Conservation (phyloP, 1,140 invertebrate species). For the Ericerus pela region DNA sequence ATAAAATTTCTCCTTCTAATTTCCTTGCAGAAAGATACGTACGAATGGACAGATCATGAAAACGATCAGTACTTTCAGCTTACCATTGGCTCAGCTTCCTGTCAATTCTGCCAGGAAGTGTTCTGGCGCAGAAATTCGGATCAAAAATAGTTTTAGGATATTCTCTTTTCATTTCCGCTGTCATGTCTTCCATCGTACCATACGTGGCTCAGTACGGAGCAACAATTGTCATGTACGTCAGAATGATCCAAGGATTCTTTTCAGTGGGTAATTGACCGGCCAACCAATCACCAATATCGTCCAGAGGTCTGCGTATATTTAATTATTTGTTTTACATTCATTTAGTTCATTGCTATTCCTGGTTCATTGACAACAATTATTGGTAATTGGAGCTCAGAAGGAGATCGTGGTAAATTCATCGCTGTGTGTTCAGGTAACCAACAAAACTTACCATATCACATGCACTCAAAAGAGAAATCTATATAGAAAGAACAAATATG, state of each 20-base stretch:
- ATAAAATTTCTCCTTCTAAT: too few relatives aligned
- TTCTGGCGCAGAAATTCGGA: slow-evolving; percentile 50
- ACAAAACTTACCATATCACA: too few relatives aligned
- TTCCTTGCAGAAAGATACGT: slow-evolving; percentile 29
- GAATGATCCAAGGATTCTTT: slow-evolving; percentile 54
- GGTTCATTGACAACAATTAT: neutral
- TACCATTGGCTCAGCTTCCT: slow-evolving; percentile 46
- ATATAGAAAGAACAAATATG: too few relatives aligned
- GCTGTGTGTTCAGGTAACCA: neutral
- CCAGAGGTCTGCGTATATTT: neutral
- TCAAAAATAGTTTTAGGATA: slow-evolving; percentile 54
- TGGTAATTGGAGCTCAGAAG: slow-evolving; percentile 56
- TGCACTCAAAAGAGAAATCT: too few relatives aligned
- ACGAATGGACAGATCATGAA: slow-evolving; percentile 48
- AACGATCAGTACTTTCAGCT: slow-evolving; percentile 51
- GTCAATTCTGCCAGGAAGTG: slow-evolving; percentile 45
- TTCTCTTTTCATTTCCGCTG: slow-evolving; percentile 46
- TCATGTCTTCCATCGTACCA: slow-evolving; percentile 55
- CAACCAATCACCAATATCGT: slow-evolving; percentile 41
- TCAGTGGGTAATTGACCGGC: slow-evolving; percentile 62
- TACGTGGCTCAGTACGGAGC: slow-evolving; percentile 41
- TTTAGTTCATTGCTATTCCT: neutral
- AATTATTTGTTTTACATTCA: neutral
- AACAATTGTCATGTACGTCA: slow-evolving; percentile 41
- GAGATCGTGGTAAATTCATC: slow-evolving; percentile 54